Base-by-base conservation (phyloP, 2,113 vertebrate genomes). In the Gorsachius goisagi region DNA sequence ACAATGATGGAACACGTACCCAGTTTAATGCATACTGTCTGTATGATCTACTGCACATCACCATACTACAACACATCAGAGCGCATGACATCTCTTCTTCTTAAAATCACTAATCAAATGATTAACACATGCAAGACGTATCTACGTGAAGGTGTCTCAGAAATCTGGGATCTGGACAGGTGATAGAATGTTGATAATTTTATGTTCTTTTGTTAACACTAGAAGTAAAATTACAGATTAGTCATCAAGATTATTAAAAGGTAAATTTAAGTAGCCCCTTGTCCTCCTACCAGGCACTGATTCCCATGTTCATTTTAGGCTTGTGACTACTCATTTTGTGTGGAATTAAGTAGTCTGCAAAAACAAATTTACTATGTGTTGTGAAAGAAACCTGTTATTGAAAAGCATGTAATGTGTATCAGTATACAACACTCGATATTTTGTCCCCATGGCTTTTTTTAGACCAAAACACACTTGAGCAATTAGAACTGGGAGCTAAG, bases 101-200 rank as follows among this genome's bases (percentile, higher is more conserved):
- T 99, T 62, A 99, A 99, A 95, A 97, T 99, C 95, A 99, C 98
- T 52, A 99, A 99, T 94, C 98, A 98, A 95, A 98, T 99, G 98
- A 98, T 99, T 93, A 96, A 92, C 77, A 98, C 98, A 49, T 98
- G 98, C 97, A 98, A 98, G 90, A 85, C 37, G 0, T 98, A 98
- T 89, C 97, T 99, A 33, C 71, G 55, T 64, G 97, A 98, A 89
- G 98, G 97, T 33, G 98, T 98, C 81, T 94, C 94, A n/a, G 98
- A 96, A 77, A 91, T 99, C 92, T 99, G 98, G 98, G 98, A 98
- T 77, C 97, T 98, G 79, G 97, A 97, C 96, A 98, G 98, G 98
- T 99, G 90, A 77, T 17, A 16, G 14, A 64, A 75, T 67, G 82
- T 86, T 52, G 85, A 69, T 53, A 59, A 68, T 96, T 87, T 77